Base-by-base conservation (phyloP, 2,797 vertebrate genomes). In the Notolabrus celidotus region DNA sequence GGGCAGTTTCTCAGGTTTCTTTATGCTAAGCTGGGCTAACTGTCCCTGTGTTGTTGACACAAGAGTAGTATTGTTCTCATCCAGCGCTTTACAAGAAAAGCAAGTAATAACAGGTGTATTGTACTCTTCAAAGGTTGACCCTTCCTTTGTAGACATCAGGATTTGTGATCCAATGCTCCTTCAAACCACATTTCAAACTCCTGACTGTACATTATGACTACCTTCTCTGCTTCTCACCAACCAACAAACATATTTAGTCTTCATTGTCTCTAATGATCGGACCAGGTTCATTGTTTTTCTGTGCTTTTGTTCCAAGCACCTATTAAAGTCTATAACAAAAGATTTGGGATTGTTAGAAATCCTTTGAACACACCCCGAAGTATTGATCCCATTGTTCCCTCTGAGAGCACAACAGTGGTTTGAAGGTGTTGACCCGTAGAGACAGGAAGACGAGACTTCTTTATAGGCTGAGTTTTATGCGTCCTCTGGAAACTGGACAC, bases 331-430 rank as follows among this genome's bases (percentile, higher is more conserved):
- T 14, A 6, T 15, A 82, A 64, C 74, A 80, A 77, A 77, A 22
- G 51, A 47, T 52, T 61, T 38, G 36, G 27, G 61, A 79, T 80
- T 51, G 58, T 82, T 75, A 80, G 74, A 85, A 83, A 81, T 71
- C 77, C 82, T 86, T 81, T 77, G 76, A 80, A 80, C 67, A 66
- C 79, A 43, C 80, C 74, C n/a, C 75, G 36, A 46, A 45, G 58
- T 89, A 88, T 90, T 80, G 90, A 92, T 91, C 83, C 77, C 25
- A 68, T 87, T 90, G 83, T 89, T 74, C 77, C 45, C 62, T 53
- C 47, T 12, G 22, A 59, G 71, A 74, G 56, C 67, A 54, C 58
- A 55, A 31, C 71, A 39, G 74, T 19, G 27, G 67, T 76, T 64
- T 70, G 63, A 67, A 80, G 88, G 86, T 79, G 77, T 84, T 71